These are phyloP conservation scores for Pteronotus mesoamericanus DNA, from an alignment of 2,797 vertebrate species.

Conservation along the genomic window DNA sequence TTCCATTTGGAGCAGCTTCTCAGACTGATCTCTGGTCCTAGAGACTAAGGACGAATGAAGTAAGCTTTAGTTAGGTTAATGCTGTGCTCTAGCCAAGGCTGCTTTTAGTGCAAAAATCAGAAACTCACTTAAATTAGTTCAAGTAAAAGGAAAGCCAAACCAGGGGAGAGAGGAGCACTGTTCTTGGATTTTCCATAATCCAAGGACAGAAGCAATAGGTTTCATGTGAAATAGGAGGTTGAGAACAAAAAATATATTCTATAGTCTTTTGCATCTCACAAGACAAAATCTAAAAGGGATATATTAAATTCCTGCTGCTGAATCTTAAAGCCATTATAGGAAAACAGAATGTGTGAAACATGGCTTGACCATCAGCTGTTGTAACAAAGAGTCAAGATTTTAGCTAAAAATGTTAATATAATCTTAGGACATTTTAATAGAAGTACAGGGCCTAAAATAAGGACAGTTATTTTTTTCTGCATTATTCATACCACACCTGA, in stretches of 20 bases:
- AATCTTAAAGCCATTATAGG: background rate
- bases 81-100: background rate
- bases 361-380: background rate
- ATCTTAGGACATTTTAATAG: background rate
- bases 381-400: background rate
- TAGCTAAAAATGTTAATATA: background rate
- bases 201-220: background rate
- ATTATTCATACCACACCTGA: background rate
- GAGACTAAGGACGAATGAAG: background rate
- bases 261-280: background rate
- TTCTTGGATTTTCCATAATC: background rate
- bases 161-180: background rate
- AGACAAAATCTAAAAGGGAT: background rate
- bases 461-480: background rate
- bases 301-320: background rate
- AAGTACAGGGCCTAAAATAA: background rate
- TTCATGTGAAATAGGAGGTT: background rate
- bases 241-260: background rate
- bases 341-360: background rate
- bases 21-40: background rate
- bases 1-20: background rate
- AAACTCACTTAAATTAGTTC: background rate
- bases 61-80: background rate
- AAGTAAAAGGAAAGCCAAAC: background rate
- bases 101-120: background rate